These are phyloP conservation scores for Slavum lentiscoides DNA, from an alignment of 2,888 invertebrate genomes.

Conservation along the genomic window DNA sequence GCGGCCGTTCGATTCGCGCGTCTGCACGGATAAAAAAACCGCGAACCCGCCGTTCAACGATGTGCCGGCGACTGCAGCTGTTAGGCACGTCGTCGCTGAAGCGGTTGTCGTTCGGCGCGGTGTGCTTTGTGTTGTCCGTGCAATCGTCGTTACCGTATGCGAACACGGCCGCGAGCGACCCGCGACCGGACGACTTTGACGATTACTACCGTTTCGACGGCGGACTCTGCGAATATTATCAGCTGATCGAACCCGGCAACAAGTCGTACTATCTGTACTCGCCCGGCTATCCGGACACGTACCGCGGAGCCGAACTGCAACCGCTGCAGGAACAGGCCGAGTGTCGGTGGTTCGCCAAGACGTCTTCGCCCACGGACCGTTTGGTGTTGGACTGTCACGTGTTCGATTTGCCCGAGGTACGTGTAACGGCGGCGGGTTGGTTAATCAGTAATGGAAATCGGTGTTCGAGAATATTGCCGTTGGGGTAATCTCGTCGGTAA, in stretches of 20 bases:
- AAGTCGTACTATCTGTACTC: conserved; percentile 62
- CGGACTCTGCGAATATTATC: conserved; percentile 18
- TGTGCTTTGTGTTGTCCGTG: background rate
- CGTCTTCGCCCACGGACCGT: conserved; percentile 59
- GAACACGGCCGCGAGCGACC: background rate
- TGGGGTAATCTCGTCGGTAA: no score
- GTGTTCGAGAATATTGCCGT: no score
- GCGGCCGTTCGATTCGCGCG: background rate
- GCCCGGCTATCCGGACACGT: conserved; percentile 61
- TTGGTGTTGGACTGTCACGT: conserved; percentile 61
- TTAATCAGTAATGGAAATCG: no score
- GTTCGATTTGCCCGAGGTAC: conserved; percentile 63
- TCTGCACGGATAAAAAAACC: no score
- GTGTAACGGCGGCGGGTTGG: no score
- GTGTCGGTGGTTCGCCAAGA: conserved; percentile 64
- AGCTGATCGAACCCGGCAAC: conserved; percentile 43
- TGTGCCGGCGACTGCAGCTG: no score
- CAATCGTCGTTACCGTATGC: no score
- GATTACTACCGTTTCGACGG: conserved; percentile 33
- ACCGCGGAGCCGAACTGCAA: conserved; percentile 58
- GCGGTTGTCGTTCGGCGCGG: background rate
- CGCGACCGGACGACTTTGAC: background rate
- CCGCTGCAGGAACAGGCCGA: conserved; percentile 50
- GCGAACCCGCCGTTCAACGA: no score
- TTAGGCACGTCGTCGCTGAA: background rate